Percentiles rank a stretch among this genome's conserved stretches.
Conservation (phyloP, 2,113 vertebrate genomes). For the Passerina amoena region DNA sequence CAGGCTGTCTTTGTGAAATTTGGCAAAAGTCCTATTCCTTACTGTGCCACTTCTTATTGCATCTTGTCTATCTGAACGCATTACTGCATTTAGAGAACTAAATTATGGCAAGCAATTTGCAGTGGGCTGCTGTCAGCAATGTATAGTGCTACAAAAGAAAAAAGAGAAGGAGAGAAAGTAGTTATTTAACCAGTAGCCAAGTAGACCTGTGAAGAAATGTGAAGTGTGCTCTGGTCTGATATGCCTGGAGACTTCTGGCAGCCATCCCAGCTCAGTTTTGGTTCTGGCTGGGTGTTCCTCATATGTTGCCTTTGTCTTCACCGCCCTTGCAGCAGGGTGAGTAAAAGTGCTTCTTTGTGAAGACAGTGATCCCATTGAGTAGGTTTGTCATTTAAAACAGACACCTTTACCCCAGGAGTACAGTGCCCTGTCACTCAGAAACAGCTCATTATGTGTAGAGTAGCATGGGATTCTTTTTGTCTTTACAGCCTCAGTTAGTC, state of each 20-base stretch:
- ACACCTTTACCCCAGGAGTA: constrained; percentile 32
- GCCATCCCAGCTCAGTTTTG: constrained; percentile 45
- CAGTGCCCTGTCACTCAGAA: constrained; percentile 36
- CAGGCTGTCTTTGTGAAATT: constrained; percentile 31
- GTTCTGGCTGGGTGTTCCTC: constrained; percentile 54
- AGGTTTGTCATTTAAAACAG: constrained; percentile 36
- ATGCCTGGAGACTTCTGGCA: constrained; percentile 59
- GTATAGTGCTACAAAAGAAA: neutral
- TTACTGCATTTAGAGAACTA: neutral
- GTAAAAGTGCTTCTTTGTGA: constrained; percentile 47
- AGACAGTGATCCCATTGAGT: constrained; percentile 15
- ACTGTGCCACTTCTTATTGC: neutral
- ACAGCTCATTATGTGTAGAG: neutral
- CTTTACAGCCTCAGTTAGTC: neutral
- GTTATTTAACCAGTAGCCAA: constrained; percentile 37
- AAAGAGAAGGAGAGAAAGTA: neutral
- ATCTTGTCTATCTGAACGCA: neutral
- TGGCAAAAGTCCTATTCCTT: constrained; percentile 6
- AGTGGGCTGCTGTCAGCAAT: constrained; percentile 3
- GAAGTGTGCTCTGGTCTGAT: constrained; percentile 31
- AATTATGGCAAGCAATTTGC: constrained; percentile 15
- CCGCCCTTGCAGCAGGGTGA: neutral
- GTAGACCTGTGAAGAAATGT: constrained; percentile 56
- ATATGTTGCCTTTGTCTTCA: constrained; percentile 53
- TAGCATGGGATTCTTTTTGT: neutral